phyloP scores from a whole-genome alignment of 2,888 invertebrate species.

The Acanthopleura granulata region DNA sequence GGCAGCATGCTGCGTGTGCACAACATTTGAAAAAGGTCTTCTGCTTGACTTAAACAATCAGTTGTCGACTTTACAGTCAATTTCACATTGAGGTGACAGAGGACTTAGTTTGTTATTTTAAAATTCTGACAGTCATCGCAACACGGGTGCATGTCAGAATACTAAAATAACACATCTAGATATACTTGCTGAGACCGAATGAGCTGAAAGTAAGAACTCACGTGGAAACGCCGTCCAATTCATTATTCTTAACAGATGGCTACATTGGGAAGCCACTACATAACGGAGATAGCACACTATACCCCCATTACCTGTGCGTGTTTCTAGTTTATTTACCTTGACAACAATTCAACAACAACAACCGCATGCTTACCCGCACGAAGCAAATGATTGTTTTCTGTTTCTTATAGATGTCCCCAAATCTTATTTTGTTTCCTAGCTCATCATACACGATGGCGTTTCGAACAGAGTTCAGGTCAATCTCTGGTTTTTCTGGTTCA shows the following conservation, averaged over 20 bases:
- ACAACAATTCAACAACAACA: not conserved
- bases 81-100: no score
- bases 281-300: not conserved
- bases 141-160: no score
- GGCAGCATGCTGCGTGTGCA: no score
- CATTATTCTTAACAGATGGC: not conserved
- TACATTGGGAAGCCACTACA: not conserved
- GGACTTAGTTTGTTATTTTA: no score
- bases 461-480: slow-evolving; percentile 46
- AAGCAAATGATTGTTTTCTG: slow-evolving; percentile 62
- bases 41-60: no score
- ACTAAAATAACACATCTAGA: no score
- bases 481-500: slow-evolving; percentile 40
- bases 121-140: no score
- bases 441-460: slow-evolving; percentile 52
- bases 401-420: slow-evolving; percentile 57
- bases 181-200: not conserved
- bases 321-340: not conserved
- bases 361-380: slow-evolving; percentile 46
- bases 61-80: no score
- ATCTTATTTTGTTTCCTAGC: slow-evolving; percentile 52
- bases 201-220: not conserved
- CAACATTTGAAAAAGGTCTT: no score
- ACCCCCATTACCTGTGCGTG: not conserved
- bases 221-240: not conserved